Conservation (phyloP, 2,888 invertebrate species). For the Rhodophaea formosa region DNA sequence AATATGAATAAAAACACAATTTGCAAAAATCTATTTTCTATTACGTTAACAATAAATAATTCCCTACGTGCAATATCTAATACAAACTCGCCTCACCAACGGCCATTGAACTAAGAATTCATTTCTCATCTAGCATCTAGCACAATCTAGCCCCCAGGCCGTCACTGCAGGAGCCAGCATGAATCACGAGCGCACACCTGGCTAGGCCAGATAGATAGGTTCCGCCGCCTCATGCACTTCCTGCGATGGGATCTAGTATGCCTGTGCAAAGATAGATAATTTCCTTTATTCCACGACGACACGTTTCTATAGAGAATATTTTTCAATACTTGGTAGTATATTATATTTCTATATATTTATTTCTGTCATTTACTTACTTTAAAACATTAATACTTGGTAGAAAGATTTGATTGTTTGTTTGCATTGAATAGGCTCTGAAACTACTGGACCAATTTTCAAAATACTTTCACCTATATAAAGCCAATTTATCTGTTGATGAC, state of each 20-base stretch:
- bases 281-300: slow-evolving; percentile 35
- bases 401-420: too few species aligned
- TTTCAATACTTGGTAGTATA: background rate
- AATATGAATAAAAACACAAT: too few species aligned
- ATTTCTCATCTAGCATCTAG: slow-evolving; percentile 10
- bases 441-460: too few species aligned
- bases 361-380: too few species aligned
- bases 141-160: slow-evolving; percentile 8
- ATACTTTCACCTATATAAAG: too few species aligned
- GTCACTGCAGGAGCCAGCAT: slow-evolving; percentile 37
- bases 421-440: too few species aligned
- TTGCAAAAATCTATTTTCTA: too few species aligned
- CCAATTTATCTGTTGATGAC: too few species aligned
- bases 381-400: too few species aligned
- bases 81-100: background rate
- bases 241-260: slow-evolving; percentile 68
- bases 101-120: slow-evolving; percentile 6
- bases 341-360: too few species aligned
- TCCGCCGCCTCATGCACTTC: slow-evolving; percentile 64
- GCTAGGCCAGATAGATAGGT: slow-evolving; percentile 68
- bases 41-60: background rate
- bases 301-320: background rate
- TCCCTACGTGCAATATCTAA: background rate
- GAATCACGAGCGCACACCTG: slow-evolving; percentile 56
- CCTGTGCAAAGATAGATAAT: slow-evolving; percentile 63